Conservation (phyloP, 1,140 invertebrate species). For the Drosophila tristis region DNA sequence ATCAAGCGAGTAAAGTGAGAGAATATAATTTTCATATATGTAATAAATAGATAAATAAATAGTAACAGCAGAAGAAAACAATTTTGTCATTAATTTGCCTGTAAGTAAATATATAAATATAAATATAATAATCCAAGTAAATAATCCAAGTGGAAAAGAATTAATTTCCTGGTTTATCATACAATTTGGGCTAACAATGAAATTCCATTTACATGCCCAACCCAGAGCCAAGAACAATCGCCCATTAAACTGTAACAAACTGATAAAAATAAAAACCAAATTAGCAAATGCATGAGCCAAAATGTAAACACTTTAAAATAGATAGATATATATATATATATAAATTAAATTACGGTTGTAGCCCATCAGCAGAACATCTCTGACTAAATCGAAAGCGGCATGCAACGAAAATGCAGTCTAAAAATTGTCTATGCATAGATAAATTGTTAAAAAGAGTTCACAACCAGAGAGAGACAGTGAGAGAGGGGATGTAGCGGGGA, state of each 20-base stretch:
- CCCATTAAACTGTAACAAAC: not conserved
- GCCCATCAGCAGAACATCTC: not conserved
- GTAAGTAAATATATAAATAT: too few species aligned
- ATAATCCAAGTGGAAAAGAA: too few species aligned
- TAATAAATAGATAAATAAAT: too few species aligned
- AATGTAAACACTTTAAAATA: constrained; percentile 3
- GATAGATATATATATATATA: constrained; percentile 5
- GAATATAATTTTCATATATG: too few species aligned
- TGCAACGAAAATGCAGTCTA: constrained; percentile 35
- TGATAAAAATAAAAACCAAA: not conserved
- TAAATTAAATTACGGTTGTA: constrained; percentile 2
- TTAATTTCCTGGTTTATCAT: too few species aligned
- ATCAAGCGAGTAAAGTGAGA: too few species aligned
- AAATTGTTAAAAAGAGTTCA: constrained; percentile 54
- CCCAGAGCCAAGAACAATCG: not conserved
- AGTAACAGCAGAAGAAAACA: too few species aligned
- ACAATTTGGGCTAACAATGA: not conserved
- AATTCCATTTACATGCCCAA: not conserved
- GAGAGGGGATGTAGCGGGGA: not conserved
- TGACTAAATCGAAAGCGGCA: constrained; percentile 19
- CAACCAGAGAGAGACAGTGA: not conserved
- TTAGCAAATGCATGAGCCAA: constrained; percentile 10
- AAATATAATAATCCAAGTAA: too few species aligned
- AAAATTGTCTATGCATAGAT: constrained; percentile 55
- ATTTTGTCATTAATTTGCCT: too few species aligned